Evolutionary conservation across 1,140 invertebrate genomes (phyloP).

Genomic region (Nautilus pompilius): DNA sequence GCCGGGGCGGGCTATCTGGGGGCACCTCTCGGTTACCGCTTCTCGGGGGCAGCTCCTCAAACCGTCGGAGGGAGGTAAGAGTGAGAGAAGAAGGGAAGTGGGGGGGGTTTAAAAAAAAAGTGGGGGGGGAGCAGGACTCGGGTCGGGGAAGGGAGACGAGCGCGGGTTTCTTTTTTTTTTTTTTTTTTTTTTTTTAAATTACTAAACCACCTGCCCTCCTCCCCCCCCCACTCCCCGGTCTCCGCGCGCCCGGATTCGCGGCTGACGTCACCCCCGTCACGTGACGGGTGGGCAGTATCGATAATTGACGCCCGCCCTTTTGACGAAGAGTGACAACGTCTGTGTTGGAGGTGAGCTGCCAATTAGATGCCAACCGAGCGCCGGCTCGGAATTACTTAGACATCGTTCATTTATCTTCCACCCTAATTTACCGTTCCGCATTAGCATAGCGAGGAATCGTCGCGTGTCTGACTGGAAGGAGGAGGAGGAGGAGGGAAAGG

Average conservation of each 20-base stretch:
- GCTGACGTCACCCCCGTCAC: constrained; percentile 15
- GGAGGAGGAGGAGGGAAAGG: too few relatives aligned
- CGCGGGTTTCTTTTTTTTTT: neutral
- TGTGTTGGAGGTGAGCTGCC: constrained; percentile 37
- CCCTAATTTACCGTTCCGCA: neutral
- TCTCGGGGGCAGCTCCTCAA: neutral
- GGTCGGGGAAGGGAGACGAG: neutral
- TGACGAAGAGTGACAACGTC: constrained; percentile 51
- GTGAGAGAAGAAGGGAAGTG: neutral
- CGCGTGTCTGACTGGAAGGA: too few relatives aligned
- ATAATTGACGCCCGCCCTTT: constrained; percentile 48
- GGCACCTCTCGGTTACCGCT: neutral
- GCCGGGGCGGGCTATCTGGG: neutral
- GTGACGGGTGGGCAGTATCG: constrained; percentile 42
- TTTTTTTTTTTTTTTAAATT: neutral
- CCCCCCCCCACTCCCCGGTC: neutral
- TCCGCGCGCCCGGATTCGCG: neutral
- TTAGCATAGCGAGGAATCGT: too few relatives aligned
- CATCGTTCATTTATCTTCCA: neutral
- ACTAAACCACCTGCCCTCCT: neutral
- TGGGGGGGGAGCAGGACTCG: neutral
- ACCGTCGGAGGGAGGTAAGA: neutral
- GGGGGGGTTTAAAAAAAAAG: neutral
- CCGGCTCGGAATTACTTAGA: neutral
- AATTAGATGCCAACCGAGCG: constrained; percentile 22